phyloP scores from a whole-genome alignment of 1,140 invertebrate genomes.

The Mycetomoellerius zeteki region DNA sequence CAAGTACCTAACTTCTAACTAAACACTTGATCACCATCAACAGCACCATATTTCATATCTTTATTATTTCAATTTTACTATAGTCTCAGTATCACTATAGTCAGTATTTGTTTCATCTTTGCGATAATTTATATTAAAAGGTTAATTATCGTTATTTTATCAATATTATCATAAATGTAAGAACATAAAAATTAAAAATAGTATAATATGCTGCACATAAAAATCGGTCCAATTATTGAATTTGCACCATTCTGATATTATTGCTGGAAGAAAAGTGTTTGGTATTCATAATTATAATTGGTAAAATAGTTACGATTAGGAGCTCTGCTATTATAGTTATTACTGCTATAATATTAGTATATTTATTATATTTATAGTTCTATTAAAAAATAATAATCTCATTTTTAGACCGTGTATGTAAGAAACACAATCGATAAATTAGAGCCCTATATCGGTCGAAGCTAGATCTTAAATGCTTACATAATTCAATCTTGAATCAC shows the following conservation, averaged over 20 bases:
- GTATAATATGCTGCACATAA: background rate
- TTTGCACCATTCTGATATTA: background rate
- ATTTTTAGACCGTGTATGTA: no score
- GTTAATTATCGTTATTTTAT: background rate
- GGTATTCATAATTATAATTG: no score
- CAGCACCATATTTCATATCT: background rate
- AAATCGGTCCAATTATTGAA: background rate
- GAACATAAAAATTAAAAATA: background rate
- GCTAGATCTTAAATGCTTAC: no score
- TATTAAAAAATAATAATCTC: no score
- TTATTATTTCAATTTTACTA: conserved; percentile 7
- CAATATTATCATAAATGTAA: background rate
- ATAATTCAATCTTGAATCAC: no score
- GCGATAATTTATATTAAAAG: background rate
- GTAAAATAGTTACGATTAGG: no score
- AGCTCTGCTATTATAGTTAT: no score
- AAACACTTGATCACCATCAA: conserved; percentile 12
- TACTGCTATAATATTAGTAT: no score
- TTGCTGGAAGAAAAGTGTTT: background rate
- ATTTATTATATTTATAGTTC: no score
- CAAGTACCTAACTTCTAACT: conserved; percentile 25
- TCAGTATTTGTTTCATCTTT: conserved; percentile 18
- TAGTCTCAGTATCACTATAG: background rate
- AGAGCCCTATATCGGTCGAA: no score
- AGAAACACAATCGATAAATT: no score